Evolutionary conservation across 2,113 vertebrate genomes (phyloP).

Genomic region (Oxyura jamaicensis): DNA sequence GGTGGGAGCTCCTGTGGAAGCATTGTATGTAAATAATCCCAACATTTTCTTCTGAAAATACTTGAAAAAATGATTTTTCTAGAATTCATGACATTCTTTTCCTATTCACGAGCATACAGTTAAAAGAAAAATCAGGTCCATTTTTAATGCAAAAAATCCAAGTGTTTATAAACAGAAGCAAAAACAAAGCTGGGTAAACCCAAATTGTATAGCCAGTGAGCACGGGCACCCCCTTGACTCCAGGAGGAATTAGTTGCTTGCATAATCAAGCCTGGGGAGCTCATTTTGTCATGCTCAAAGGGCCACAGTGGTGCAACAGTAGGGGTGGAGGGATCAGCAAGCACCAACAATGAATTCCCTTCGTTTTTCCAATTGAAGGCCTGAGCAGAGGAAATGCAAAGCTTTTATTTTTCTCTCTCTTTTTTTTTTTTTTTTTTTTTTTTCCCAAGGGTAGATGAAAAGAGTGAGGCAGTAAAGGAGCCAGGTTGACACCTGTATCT

Average conservation of each 20-base stretch:
- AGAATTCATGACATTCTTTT: background rate
- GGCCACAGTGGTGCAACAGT: conserved; percentile 49
- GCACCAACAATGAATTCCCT: conserved; percentile 48
- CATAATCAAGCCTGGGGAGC: conserved; percentile 52
- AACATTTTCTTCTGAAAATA: background rate
- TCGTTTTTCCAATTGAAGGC: conserved; percentile 43
- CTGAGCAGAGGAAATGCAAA: conserved; percentile 55
- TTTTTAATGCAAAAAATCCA: conserved; percentile 30
- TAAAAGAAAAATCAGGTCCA: background rate
- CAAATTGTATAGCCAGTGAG: background rate
- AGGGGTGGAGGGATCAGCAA: conserved; percentile 56
- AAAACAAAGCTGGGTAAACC: background rate
- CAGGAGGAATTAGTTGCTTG: conserved; percentile 44
- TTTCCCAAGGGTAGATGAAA: conserved; percentile 13
- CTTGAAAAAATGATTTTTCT: background rate
- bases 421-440: background rate
- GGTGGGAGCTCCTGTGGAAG: background rate
- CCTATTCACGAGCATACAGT: background rate
- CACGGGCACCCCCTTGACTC: background rate
- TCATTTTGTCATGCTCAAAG: conserved; percentile 60
- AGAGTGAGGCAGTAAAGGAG: background rate
- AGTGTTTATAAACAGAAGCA: conserved; percentile 20
- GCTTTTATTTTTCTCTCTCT: background rate
- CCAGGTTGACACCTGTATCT: conserved; percentile 64
- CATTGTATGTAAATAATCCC: background rate